Conservation (phyloP, 2,888 invertebrate species). For the Drosophila affinis region DNA sequence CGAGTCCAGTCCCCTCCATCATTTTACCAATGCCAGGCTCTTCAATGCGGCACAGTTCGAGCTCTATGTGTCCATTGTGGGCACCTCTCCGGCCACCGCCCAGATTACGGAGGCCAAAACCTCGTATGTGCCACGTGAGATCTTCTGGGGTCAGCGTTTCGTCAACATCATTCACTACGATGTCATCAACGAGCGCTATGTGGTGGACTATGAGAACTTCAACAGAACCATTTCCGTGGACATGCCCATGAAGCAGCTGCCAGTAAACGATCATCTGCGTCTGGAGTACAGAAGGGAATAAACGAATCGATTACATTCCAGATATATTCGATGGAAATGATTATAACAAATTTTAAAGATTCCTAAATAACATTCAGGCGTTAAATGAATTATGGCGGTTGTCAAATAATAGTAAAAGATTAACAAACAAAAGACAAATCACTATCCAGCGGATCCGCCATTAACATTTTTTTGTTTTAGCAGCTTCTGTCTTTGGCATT, state of each 20-base stretch:
- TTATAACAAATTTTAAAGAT: neutral
- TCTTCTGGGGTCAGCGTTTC: slow-evolving; percentile 93
- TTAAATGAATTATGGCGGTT: slow-evolving; percentile 1
- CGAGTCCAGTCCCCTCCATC: slow-evolving; percentile 90
- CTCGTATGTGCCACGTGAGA: slow-evolving; percentile 91
- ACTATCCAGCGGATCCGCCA: slow-evolving; percentile 2
- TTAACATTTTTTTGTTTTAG: slow-evolving; percentile 22
- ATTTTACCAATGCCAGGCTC: slow-evolving; percentile 89
- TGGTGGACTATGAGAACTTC: slow-evolving; percentile 82
- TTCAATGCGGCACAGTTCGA: slow-evolving; percentile 90
- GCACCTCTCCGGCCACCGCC: slow-evolving; percentile 91
- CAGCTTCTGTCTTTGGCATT: slow-evolving; percentile 46
- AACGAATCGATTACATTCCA: neutral
- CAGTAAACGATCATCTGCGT: slow-evolving; percentile 21
- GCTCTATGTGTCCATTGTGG: slow-evolving; percentile 92
- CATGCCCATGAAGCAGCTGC: slow-evolving; percentile 52
- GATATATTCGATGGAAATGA: neutral
- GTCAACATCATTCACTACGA: slow-evolving; percentile 87
- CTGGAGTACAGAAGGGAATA: slow-evolving; percentile 36
- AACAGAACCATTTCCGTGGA: slow-evolving; percentile 82
- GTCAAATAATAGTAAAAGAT: neutral
- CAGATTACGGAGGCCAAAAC: slow-evolving; percentile 89
- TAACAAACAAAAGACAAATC: neutral
- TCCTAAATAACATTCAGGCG: neutral
- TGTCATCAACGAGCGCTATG: slow-evolving; percentile 86